Percentiles rank a stretch among this genome's conserved stretches.
Conservation (phyloP, 2,888 invertebrate species). For the Latrodectus elegans region DNA sequence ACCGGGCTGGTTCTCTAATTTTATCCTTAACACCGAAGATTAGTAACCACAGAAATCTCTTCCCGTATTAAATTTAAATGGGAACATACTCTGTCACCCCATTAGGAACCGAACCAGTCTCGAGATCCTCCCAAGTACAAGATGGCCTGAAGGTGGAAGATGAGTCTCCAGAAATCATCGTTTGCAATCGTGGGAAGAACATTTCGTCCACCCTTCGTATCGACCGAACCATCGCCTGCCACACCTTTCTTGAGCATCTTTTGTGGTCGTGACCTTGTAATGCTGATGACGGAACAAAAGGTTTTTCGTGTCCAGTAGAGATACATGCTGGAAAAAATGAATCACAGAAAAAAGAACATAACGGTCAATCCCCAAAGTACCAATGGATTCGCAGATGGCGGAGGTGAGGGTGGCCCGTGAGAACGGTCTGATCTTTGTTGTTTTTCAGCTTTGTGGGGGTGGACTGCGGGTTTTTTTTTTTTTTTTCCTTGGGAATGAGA, state of each 20-base stretch:
- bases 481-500: conserved; percentile 32
- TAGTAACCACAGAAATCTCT: neutral
- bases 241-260: conserved; percentile 23
- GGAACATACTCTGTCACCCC: neutral
- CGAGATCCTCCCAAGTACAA: neutral
- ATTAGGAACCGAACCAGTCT: neutral
- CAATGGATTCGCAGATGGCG: too few relatives aligned
- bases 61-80: too few relatives aligned
- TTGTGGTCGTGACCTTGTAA: conserved; percentile 5
- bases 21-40: neutral
- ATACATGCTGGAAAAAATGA: neutral
- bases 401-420: conserved; percentile 33
- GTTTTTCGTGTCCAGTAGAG: conserved; percentile 21
- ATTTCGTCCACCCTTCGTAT: conserved; percentile 15
- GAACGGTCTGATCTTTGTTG: conserved; percentile 43
- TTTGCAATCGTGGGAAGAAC: conserved; percentile 28
- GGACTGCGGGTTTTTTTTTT: conserved; percentile 12
- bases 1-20: too few relatives aligned
- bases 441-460: conserved; percentile 25
- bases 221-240: conserved; percentile 20
- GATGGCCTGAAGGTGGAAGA: neutral
- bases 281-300: neutral
- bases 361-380: conserved; percentile 18
- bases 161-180: neutral
- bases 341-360: conserved; percentile 15